Evolutionary conservation across 2,888 invertebrate genomes (phyloP).

Genomic region (Anticlea derivata): DNA sequence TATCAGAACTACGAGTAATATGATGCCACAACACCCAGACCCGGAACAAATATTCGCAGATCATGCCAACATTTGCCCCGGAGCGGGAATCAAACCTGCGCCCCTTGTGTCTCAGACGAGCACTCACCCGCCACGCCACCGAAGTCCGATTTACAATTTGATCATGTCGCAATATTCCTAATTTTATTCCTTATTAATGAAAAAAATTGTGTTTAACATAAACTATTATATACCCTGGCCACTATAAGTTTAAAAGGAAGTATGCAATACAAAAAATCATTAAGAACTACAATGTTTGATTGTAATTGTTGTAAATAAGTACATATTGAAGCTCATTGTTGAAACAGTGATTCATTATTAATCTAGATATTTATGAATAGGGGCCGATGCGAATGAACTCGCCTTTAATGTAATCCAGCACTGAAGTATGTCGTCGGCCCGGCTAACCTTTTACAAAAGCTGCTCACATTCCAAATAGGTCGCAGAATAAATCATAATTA

Average conservation of each 20-base stretch:
- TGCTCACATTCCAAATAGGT: constrained; percentile 51
- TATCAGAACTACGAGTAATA: too few species aligned
- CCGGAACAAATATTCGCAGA: too few species aligned
- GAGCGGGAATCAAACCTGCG: too few species aligned
- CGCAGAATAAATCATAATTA: constrained; percentile 30
- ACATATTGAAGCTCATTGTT: constrained; percentile 56
- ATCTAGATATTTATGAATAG: constrained; percentile 73
- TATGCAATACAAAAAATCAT: background rate
- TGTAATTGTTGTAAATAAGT: constrained; percentile 39
- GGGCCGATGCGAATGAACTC: constrained; percentile 79
- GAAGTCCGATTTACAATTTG: too few species aligned
- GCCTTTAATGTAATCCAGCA: constrained; percentile 73
- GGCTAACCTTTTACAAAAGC: constrained; percentile 74
- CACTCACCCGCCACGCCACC: too few species aligned
- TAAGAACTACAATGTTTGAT: constrained; percentile 42
- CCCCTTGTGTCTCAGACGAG: too few species aligned
- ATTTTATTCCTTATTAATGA: too few species aligned
- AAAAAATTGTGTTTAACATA: too few species aligned
- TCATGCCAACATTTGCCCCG: too few species aligned
- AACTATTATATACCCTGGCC: too few species aligned
- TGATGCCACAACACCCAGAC: too few species aligned
- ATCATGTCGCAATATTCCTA: too few species aligned
- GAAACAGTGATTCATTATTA: constrained; percentile 67
- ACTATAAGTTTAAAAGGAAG: background rate
- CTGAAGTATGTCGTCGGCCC: constrained; percentile 75